Evolutionary conservation across 2,113 vertebrate species (phyloP).

Genomic region (Pelmatolapia mariae): DNA sequence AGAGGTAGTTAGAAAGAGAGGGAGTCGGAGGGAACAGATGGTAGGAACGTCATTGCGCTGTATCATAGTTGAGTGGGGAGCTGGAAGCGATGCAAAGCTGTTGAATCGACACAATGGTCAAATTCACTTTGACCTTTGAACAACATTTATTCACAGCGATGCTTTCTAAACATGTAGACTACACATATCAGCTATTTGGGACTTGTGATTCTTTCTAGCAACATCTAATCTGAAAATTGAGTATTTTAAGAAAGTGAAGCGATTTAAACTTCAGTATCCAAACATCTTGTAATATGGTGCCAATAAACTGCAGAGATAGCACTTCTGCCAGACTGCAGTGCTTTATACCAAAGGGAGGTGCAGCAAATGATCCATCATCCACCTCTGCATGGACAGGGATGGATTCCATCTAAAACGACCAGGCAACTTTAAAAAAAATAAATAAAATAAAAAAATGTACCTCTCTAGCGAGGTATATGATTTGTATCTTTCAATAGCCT

Average conservation of each 20-base stretch:
- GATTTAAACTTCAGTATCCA: conserved; percentile 4
- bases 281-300: background rate
- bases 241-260: background rate
- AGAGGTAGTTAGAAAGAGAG: background rate
- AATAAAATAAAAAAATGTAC: background rate
- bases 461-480: background rate
- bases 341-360: background rate
- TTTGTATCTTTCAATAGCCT: background rate
- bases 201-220: background rate
- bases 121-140: conserved; percentile 23
- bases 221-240: background rate
- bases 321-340: background rate
- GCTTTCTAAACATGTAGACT: background rate
- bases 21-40: conserved; percentile 28
- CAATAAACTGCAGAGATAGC: conserved; percentile 7
- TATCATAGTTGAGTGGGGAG: conserved; percentile 1
- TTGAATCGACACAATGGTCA: background rate
- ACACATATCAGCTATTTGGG: background rate
- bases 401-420: background rate
- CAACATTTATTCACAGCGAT: background rate
- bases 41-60: conserved; percentile 8
- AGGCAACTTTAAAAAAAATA: background rate
- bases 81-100: background rate
- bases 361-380: background rate
- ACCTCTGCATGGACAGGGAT: background rate